Percentiles rank a stretch among this genome's conserved stretches.
Evolutionary conservation across 2,888 invertebrate species (phyloP).

Genomic region (Drosophila fulvimacula): DNA sequence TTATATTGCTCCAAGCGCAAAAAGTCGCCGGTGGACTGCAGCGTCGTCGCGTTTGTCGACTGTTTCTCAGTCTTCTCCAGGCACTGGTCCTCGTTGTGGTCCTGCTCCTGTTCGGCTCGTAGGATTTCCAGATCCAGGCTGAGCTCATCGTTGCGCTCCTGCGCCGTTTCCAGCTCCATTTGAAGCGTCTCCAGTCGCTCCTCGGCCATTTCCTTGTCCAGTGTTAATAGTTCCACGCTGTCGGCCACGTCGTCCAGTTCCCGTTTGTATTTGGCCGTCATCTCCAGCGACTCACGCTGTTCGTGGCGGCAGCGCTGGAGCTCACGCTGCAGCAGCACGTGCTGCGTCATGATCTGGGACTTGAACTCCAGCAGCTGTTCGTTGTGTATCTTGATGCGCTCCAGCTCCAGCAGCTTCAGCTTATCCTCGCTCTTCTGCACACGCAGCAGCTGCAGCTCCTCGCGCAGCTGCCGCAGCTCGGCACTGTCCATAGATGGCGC

Average conservation of each 20-base stretch:
- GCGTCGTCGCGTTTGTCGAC: conserved; percentile 79
- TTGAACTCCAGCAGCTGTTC: conserved; percentile 98
- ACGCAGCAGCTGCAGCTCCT: conserved; percentile 95
- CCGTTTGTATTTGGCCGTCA: conserved; percentile 92
- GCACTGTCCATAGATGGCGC: conserved; percentile 53
- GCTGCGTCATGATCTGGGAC: conserved; percentile 95
- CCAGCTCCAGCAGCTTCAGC: conserved; percentile 94
- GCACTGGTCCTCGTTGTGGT: conserved; percentile 23
- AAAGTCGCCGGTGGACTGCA: conserved; percentile 83
- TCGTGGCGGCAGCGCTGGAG: conserved; percentile 94
- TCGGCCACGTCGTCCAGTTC: conserved; percentile 97
- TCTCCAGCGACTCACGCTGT: conserved; percentile 93
- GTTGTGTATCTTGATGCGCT: conserved; percentile 94
- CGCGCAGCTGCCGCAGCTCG: conserved; percentile 83
- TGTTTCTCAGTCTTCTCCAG: conserved; percentile 65
- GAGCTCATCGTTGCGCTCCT: conserved; percentile 96
- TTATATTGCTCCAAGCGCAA: conserved; percentile 98
- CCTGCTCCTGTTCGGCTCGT: conserved; percentile 90
- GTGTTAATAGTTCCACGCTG: conserved; percentile 97
- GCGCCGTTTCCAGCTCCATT: conserved; percentile 93
- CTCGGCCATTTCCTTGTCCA: conserved; percentile 99
- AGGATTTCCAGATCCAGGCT: conserved; percentile 93
- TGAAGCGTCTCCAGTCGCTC: conserved; percentile 94
- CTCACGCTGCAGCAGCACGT: conserved; percentile 93
- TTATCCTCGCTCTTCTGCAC: conserved; percentile 95